Base-by-base conservation (phyloP, 2,888 invertebrate species). In the Eristalinus sepulchralis region DNA sequence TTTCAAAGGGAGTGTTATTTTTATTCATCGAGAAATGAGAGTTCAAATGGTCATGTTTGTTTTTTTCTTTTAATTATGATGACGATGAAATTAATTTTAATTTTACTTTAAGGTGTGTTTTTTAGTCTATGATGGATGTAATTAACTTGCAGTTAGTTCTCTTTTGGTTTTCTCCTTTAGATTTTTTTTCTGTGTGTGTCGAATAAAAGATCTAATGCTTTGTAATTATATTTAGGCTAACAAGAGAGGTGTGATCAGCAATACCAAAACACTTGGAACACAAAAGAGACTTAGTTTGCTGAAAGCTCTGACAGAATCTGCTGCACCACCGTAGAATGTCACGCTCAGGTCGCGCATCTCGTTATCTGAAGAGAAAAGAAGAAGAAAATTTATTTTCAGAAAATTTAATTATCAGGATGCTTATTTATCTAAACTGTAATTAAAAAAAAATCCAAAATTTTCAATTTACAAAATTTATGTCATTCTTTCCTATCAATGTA, bases 281-380 rank as follows among this genome's bases (percentile, higher is more conserved):
- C 62, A 81, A n/a, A 77, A 34, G 20, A 77, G 24, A 20, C 63
- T 63, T 63, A 76, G 63, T 9, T 31, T 72, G 6, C 57, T 34
- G 47, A 72, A 72, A 4, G 71, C 81, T 22, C 17, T 33, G 10
- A 47, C 22, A 20, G 47, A 6, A 17, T 47, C 47, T 47, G 91
- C 89, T 10, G 90, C 90, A 77, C 89, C 89, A 67, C 92, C 92
- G 83, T 93, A 93, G 85, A 91, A 93, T 6, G 92, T 93, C 10
- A 93, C 93, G 80, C 93, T 92, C 83, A 93, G 90, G 82, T 92
- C 93, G 11, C 93, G 90, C 92, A 93, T 93, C 90, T 93, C 93
- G 78, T 92, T 92, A 90, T 93, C 93, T 93, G 90, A 17, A 89
- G 89, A 33, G 10, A 64, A 36, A 64, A 70, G 68, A 53, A 66